These are phyloP conservation scores for Limanda limanda DNA, from an alignment of 2,113 vertebrate species.

Conservation along the genomic window DNA sequence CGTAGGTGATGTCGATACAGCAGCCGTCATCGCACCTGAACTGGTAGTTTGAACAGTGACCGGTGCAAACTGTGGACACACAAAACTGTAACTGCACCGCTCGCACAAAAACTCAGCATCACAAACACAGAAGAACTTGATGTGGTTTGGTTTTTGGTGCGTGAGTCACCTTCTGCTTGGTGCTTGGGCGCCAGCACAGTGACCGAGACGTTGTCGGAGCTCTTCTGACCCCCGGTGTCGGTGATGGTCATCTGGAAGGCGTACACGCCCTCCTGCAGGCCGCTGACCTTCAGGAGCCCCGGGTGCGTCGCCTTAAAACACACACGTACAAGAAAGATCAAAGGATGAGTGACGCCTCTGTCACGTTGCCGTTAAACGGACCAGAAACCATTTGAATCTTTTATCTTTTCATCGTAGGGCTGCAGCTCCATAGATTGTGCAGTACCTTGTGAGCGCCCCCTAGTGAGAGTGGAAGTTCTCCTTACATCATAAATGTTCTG, in stretches of 20 bases:
- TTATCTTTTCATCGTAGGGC: too few relatives aligned
- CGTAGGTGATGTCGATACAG: slow-evolving; percentile 93
- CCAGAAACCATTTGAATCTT: too few relatives aligned
- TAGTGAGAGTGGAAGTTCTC: too few relatives aligned
- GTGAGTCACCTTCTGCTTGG: slow-evolving; percentile 83
- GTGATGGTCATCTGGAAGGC: slow-evolving; percentile 91
- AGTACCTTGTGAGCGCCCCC: too few relatives aligned
- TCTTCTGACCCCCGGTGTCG: slow-evolving; percentile 88
- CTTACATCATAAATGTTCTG: too few relatives aligned
- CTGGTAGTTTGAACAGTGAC: slow-evolving; percentile 91
- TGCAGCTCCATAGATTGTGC: too few relatives aligned
- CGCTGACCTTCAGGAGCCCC: slow-evolving; percentile 91
- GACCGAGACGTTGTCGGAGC: slow-evolving; percentile 92
- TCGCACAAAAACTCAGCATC: too few relatives aligned
- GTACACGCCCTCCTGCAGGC: slow-evolving; percentile 88
- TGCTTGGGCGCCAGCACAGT: slow-evolving; percentile 86
- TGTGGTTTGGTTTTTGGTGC: background rate
- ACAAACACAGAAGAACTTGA: too few relatives aligned
- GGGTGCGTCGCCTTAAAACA: slow-evolving; percentile 87
- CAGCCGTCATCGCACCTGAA: slow-evolving; percentile 96
- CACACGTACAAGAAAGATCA: too few relatives aligned
- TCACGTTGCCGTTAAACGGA: too few relatives aligned
- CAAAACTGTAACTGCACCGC: background rate
- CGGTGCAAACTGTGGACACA: slow-evolving; percentile 84
- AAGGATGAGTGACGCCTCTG: too few relatives aligned